Evolutionary conservation across 2,113 vertebrate genomes (phyloP), one percentile per base, ranked within the genome.

Genomic region (Halcyon senegalensis): DNA sequence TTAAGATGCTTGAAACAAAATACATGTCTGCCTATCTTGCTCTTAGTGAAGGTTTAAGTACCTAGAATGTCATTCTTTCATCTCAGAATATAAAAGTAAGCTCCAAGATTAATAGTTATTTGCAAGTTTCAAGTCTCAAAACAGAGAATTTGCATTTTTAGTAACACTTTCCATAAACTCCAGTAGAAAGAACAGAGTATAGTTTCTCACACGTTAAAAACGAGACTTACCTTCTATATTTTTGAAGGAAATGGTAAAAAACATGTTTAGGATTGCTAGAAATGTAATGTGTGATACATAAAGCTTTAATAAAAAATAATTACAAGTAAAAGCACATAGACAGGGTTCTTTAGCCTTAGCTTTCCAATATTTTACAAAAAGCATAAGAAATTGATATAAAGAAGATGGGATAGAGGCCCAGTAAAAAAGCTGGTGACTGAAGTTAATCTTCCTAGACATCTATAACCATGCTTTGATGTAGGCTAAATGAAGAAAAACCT

Each of bases 381-480:
- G 16, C 59, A 23, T 25, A 74, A 58, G 53, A 91, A 80, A 92
- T 18, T 53, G 24, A 77, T 78, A 66, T 59, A 72, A 93, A 79
- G 50, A 93, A 92, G 44, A 53, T 21, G 21, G 39, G 73, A 46
- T 9, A 87, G 39, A 72, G 25, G 16, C 19, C 15, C 46, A 66
- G n/a, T 41, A 74, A 90, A 85, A 87, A 86, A 15, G 28, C 30
- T 75, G 92, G 85, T 25, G 51, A 94, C 35, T 64, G 83, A 92
- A 96, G 97, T 97, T 93, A 63, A 92, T 97, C 77, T 75, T 87
- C 56, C 93, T 94, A 97, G 96, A 96, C 64, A 69, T 53, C 77
- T 94, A 28, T 17, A 93, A 94, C 80, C 6, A 1, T 18, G 33
- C 33, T 96, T 95, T 96, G 68, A 85, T 93, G 76, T 69, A 80